Percentiles rank a stretch among this genome's conserved stretches.
These are phyloP conservation scores for Ectemnius continuus DNA, from an alignment of 2,888 invertebrate genomes.

Conservation along the genomic window DNA sequence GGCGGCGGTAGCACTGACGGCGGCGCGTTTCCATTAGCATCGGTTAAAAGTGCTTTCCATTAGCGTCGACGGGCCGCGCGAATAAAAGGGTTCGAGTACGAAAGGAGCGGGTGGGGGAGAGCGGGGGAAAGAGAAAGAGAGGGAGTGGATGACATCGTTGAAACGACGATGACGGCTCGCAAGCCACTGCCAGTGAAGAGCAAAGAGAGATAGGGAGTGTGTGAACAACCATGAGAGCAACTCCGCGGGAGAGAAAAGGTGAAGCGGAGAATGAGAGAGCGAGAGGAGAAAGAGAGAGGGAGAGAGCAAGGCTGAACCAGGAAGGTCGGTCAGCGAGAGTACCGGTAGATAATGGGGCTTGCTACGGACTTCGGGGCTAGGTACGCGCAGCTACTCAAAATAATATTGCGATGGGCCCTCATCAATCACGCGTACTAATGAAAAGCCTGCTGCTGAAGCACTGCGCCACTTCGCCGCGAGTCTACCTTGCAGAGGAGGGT, in stretches of 20 bases:
- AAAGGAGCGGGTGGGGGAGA: conserved; percentile 34
- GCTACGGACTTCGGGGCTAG: conserved; percentile 42
- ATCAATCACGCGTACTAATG: conserved; percentile 65
- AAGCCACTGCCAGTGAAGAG: conserved; percentile 1
- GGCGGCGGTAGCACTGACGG: conserved; percentile 36
- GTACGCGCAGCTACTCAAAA: conserved; percentile 59
- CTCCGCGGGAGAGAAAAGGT: neutral
- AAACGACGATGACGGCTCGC: neutral
- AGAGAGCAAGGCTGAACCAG: neutral
- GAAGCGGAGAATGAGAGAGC: neutral
- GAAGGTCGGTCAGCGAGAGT: conserved; percentile 44
- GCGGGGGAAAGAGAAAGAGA: neutral
- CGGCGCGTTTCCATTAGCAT: conserved; percentile 70
- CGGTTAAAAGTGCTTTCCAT: conserved; percentile 74
- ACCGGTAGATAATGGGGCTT: conserved; percentile 61
- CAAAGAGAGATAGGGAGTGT: conserved; percentile 7
- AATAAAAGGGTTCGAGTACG: conserved; percentile 66
- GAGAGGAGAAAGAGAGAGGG: conserved; percentile 8
- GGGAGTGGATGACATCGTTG: conserved; percentile 5
- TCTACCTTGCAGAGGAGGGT: too few species aligned
- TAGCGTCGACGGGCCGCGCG: conserved; percentile 66
- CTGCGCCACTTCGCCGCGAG: conserved; percentile 1
- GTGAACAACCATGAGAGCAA: neutral
- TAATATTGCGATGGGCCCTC: conserved; percentile 63
- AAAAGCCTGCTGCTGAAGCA: conserved; percentile 55